Conservation (phyloP, 1,140 invertebrate species). For the Oncopodura yosiiana region DNA sequence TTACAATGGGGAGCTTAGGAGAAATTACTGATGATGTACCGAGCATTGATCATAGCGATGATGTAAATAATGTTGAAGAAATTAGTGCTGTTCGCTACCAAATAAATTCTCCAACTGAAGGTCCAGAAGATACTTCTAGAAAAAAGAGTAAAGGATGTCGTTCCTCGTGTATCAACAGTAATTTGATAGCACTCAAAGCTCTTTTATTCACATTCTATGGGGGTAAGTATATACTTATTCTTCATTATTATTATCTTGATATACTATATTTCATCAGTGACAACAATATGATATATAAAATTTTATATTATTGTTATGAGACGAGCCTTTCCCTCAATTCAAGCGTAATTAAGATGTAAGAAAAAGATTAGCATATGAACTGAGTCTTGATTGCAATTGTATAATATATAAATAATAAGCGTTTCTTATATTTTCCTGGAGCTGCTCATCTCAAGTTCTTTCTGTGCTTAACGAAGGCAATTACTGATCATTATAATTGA, state of each 20-base stretch:
- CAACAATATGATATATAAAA: background rate
- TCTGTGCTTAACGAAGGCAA: too few species aligned
- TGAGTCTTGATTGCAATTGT: background rate
- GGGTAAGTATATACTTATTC: slow-evolving; percentile 9
- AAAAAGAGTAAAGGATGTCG: too few species aligned
- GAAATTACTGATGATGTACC: too few species aligned
- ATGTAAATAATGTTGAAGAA: too few species aligned
- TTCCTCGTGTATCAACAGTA: slow-evolving; percentile 27
- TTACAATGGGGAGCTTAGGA: too few species aligned
- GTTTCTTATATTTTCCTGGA: too few species aligned
- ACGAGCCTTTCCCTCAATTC: background rate
- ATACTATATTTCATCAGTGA: background rate
- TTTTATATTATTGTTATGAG: background rate
- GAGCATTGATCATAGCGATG: too few species aligned
- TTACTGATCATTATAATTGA: too few species aligned
- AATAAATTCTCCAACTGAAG: too few species aligned
- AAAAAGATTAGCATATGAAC: background rate
- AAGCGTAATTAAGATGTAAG: background rate
- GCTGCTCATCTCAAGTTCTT: too few species aligned
- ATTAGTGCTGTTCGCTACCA: too few species aligned
- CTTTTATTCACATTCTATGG: slow-evolving; percentile 33
- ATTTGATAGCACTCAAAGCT: slow-evolving; percentile 24
- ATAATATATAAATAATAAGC: background rate
- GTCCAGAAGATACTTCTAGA: too few species aligned
- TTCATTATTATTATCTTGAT: background rate